phyloP scores from a whole-genome alignment of 2,888 invertebrate genomes.

The Saturnia pavonia region DNA sequence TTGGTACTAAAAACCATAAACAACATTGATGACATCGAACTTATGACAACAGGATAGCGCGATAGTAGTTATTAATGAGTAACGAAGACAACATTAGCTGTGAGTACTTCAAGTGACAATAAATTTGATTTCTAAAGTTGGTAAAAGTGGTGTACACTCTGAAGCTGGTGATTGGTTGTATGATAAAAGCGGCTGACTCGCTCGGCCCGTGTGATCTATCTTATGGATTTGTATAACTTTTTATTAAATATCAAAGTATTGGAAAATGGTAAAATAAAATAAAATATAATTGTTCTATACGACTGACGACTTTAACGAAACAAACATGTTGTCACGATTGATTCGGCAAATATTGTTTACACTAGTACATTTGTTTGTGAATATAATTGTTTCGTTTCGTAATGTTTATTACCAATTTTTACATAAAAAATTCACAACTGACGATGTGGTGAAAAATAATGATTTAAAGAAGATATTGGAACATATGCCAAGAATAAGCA shows the following conservation, averaged over 20 bases:
- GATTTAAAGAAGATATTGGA: conserved; percentile 62
- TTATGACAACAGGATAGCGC: conserved; percentile 16
- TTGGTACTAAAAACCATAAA: conserved; percentile 1
- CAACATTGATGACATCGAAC: neutral
- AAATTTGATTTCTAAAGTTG: conserved; percentile 49
- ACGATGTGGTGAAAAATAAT: conserved; percentile 51
- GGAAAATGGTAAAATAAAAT: conserved; percentile 64
- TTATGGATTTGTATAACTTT: conserved; percentile 17
- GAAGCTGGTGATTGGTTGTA: conserved; percentile 73
- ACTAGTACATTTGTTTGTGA: conserved; percentile 66
- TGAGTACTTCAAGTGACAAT: conserved; percentile 23
- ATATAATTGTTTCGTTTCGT: conserved; percentile 73
- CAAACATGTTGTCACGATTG: conserved; percentile 65
- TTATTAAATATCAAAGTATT: conserved; percentile 30
- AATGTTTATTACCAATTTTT: conserved; percentile 66
- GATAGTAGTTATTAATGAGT: conserved; percentile 16
- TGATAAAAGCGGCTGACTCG: conserved; percentile 68
- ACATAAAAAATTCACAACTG: conserved; percentile 47
- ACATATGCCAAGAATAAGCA: conserved; percentile 67
- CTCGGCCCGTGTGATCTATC: conserved; percentile 57
- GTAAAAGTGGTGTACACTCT: conserved; percentile 58
- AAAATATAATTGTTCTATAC: conserved; percentile 24
- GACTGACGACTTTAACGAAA: neutral
- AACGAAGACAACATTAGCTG: conserved; percentile 1
- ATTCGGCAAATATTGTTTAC: conserved; percentile 64